phyloP scores from a whole-genome alignment of 2,888 invertebrate species.

The Ornithoptera priamus region DNA sequence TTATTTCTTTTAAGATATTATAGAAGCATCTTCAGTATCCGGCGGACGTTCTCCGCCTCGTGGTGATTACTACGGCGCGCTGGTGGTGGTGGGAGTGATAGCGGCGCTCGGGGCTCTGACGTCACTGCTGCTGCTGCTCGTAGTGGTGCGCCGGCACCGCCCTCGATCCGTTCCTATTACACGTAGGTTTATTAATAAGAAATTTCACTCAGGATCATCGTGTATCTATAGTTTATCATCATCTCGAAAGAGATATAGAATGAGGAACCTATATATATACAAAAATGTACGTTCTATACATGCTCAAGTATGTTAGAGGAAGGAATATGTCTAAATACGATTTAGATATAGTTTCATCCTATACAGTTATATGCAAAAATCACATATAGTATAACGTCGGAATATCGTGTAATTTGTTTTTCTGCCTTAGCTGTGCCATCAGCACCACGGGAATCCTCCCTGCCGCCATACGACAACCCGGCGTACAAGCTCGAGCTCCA shows the following conservation, averaged over 20 bases:
- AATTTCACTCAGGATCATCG: neutral
- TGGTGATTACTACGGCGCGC: constrained; percentile 92
- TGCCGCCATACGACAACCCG: constrained; percentile 92
- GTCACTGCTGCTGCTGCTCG: constrained; percentile 87
- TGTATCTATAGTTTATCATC: neutral
- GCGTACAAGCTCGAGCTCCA: constrained; percentile 96
- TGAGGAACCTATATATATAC: no score
- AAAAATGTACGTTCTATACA: no score
- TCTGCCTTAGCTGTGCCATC: constrained; percentile 85
- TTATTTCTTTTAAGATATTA: constrained; percentile 53
- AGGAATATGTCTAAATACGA: no score
- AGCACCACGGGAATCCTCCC: constrained; percentile 87
- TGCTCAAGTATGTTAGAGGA: no score
- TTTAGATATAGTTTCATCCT: no score
- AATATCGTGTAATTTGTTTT: no score
- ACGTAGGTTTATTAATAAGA: constrained; percentile 45
- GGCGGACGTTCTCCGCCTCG: constrained; percentile 55
- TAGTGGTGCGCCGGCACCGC: constrained; percentile 86
- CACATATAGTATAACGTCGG: no score
- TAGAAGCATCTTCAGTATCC: constrained; percentile 74
- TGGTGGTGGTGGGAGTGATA: constrained; percentile 93
- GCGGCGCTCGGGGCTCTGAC: constrained; percentile 92
- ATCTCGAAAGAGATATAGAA: neutral
- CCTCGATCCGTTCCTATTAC: constrained; percentile 76
- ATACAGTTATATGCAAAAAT: no score